phyloP scores from a whole-genome alignment of 2,888 invertebrate genomes.

The Scaptomyza cyrtandrae region DNA sequence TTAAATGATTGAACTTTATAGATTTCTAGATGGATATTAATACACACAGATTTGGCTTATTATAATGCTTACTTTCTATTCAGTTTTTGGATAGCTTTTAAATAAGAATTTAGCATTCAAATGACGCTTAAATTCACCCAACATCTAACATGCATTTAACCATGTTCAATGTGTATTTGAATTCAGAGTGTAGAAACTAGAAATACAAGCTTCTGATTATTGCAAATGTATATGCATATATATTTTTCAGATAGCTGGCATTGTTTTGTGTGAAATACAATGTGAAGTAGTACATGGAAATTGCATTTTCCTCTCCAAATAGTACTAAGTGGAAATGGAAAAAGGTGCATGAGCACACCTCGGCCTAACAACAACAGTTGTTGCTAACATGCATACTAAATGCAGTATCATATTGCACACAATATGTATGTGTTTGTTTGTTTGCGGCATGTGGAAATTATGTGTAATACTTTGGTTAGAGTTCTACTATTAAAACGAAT shows the following conservation, averaged over 20 bases:
- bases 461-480: conserved; percentile 71
- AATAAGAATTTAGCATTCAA: neutral
- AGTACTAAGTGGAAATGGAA: neutral
- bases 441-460: conserved; percentile 62
- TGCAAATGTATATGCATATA: no score
- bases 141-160: neutral
- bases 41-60: no score
- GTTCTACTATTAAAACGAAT: conserved; percentile 37
- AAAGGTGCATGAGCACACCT: neutral
- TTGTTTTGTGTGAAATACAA: conserved; percentile 1
- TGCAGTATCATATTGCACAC: conserved; percentile 65
- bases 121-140: neutral
- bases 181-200: neutral
- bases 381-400: conserved; percentile 64
- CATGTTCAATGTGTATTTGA: neutral
- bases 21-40: neutral
- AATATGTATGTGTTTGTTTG: conserved; percentile 31
- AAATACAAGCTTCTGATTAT: neutral
- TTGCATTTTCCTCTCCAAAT: conserved; percentile 54
- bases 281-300: conserved; percentile 57
- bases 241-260: neutral
- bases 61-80: no score
- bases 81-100: no score
- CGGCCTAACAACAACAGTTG: conserved; percentile 30
- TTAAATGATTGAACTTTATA: no score